phyloP scores from a whole-genome alignment of 1,140 invertebrate species.

The Geopemphigus sp. region DNA sequence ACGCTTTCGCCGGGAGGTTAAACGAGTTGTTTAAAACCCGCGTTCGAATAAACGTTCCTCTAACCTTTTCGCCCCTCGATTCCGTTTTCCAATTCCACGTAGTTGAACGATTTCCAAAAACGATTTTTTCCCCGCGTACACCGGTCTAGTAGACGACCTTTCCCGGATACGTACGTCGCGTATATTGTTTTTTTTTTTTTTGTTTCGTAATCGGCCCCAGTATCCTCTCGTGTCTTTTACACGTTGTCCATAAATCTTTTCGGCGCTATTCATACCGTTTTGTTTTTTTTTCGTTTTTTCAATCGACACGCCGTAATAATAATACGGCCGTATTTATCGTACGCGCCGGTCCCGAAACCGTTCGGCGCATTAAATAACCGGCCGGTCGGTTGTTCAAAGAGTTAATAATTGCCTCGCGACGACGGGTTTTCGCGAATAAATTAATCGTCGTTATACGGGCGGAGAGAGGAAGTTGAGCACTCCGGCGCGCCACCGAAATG shows the following conservation, averaged over 20 bases:
- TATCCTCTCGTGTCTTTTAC: constrained; percentile 8
- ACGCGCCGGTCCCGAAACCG: too few species aligned
- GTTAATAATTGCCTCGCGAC: too few species aligned
- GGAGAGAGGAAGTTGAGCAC: too few species aligned
- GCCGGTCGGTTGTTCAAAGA: too few species aligned
- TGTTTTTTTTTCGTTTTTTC: not conserved
- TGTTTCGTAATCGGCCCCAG: constrained; percentile 9
- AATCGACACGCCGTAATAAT: not conserved
- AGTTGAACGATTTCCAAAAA: constrained; percentile 43
- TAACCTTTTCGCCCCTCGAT: constrained; percentile 11
- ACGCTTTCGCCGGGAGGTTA: too few species aligned
- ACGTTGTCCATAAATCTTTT: constrained; percentile 33
- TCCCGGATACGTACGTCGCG: too few species aligned
- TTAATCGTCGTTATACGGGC: too few species aligned
- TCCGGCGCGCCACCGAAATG: too few species aligned
- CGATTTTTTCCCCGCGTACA: too few species aligned
- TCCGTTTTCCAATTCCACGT: constrained; percentile 1
- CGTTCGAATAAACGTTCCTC: constrained; percentile 19
- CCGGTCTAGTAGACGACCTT: constrained; percentile 26
- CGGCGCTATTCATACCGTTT: not conserved
- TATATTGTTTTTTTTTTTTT: constrained; percentile 27
- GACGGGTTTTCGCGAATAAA: too few species aligned
- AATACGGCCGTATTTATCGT: too few species aligned
- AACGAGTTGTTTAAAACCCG: constrained; percentile 16
- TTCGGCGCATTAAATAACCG: too few species aligned